Base-by-base conservation (phyloP, 2,113 vertebrate genomes). In the Formicarius rufipectus region DNA sequence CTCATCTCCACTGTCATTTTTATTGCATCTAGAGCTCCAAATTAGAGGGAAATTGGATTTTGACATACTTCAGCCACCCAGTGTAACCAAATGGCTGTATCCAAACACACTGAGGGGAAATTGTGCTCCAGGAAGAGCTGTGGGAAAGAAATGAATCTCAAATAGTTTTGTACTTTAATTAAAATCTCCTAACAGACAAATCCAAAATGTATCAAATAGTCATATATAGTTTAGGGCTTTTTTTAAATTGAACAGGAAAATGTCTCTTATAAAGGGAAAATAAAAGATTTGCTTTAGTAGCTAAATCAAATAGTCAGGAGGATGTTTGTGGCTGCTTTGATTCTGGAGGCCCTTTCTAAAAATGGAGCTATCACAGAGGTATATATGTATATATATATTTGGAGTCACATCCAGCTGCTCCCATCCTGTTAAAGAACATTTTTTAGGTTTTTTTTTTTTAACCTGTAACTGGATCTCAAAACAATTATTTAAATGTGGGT, bases 1-100 rank as follows among this genome's bases (percentile, higher is more conserved):
- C 83, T 95, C 93, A 95, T 95, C 89, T 96, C 84, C 95, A 88
- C 95, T 92, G 50, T 89, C 95, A 96, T 95, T 91, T 95, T 87
- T 83, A 74, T 91, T 60, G 2, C 74, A 82, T 88, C 27, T 88
- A 96, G 74, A 89, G 68, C 79, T 96, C 93, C 87, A 91, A 67
- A 94, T 91, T 72, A 84, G 73, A 14, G 4, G 94, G 56, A 87
- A 92, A 93, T 75, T 88, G 49, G 86, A 80, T 85, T 96, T 81
- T 80, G 80, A 85, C 93, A 87, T 74, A 68, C 45, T 91, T 95
- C n/a, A 75, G 39, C 73, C 69, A 49, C 52, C 17, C 69, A 84
- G 22, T 5, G 2, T 79, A 68, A 47, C 49, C 50, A 59, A 52
- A 63, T 59, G 90, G 62, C 76, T 83, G 39, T 55, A 52, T 78